phyloP scores from a whole-genome alignment of 2,797 vertebrate genomes.

The Somateria mollissima region DNA sequence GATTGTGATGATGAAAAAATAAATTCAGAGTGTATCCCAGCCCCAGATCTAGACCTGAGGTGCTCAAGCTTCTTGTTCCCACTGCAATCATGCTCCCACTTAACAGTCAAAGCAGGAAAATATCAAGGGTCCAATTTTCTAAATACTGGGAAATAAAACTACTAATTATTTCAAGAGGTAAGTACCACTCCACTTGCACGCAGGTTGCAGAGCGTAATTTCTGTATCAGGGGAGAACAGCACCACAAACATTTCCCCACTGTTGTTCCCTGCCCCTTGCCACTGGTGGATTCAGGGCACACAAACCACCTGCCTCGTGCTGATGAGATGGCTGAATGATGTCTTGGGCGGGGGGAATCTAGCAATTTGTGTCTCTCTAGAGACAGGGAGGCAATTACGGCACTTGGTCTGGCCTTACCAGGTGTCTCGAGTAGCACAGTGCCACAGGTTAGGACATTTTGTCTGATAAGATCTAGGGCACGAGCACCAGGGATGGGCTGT shows the following conservation, averaged over 20 bases:
- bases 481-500: neutral
- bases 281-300: neutral
- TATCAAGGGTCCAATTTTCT: conserved; percentile 75
- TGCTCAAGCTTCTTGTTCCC: neutral
- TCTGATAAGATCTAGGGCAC: neutral
- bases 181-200: conserved; percentile 61
- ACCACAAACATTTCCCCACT: conserved; percentile 28
- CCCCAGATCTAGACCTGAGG: neutral
- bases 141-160: conserved; percentile 72
- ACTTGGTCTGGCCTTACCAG: neutral
- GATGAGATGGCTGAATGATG: neutral
- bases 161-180: conserved; percentile 70
- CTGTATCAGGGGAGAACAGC: conserved; percentile 46
- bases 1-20: neutral
- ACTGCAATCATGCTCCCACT: conserved; percentile 48
- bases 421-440: neutral
- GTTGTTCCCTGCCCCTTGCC: neutral
- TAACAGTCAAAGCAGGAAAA: conserved; percentile 71
- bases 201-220: conserved; percentile 62
- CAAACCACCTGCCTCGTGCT: neutral
- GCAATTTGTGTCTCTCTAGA: neutral
- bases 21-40: neutral
- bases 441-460: neutral
- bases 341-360: neutral
- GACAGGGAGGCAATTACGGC: neutral